Percentiles rank a stretch among this genome's conserved stretches.
Evolutionary conservation across 2,888 invertebrate genomes (phyloP).

Genomic region (Sialis lutaria): DNA sequence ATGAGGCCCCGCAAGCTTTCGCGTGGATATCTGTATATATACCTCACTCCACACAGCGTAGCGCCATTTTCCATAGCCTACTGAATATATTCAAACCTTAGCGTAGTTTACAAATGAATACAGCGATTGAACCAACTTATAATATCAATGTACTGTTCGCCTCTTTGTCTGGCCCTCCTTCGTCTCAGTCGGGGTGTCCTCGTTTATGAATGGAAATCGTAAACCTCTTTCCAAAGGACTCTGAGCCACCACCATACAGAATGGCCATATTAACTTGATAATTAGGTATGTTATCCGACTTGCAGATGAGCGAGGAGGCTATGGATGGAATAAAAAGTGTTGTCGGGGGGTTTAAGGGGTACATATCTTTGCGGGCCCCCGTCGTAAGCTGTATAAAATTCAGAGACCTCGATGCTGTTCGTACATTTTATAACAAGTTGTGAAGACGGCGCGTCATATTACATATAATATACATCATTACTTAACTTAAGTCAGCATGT

Average conservation of each 20-base stretch:
- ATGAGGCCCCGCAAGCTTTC: slow-evolving; percentile 28
- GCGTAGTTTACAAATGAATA: slow-evolving; percentile 43
- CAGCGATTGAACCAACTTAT: slow-evolving; percentile 55
- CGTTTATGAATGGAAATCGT: slow-evolving; percentile 18
- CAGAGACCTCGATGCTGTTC: slow-evolving; percentile 27
- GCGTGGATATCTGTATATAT: slow-evolving; percentile 12
- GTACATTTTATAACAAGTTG: slow-evolving; percentile 21
- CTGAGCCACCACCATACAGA: slow-evolving; percentile 39
- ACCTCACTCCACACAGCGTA: neutral
- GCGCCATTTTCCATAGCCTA: slow-evolving; percentile 1
- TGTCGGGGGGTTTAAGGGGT: slow-evolving; percentile 14
- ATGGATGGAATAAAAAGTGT: slow-evolving; percentile 52
- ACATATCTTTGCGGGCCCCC: slow-evolving; percentile 21
- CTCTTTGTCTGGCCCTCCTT: slow-evolving; percentile 18
- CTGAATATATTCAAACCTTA: slow-evolving; percentile 28
- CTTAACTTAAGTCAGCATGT: no score
- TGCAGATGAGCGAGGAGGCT: slow-evolving; percentile 64
- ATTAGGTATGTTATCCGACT: slow-evolving; percentile 81
- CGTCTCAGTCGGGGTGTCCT: slow-evolving; percentile 6
- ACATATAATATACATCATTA: no score
- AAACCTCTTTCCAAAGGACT: slow-evolving; percentile 29
- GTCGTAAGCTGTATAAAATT: slow-evolving; percentile 25
- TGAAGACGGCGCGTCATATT: neutral
- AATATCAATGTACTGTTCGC: slow-evolving; percentile 42
- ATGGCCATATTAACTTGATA: slow-evolving; percentile 80